Evolutionary conservation across 2,888 invertebrate genomes (phyloP), one percentile per base, ranked within the genome.

Genomic region (Stramonita haemastoma): DNA sequence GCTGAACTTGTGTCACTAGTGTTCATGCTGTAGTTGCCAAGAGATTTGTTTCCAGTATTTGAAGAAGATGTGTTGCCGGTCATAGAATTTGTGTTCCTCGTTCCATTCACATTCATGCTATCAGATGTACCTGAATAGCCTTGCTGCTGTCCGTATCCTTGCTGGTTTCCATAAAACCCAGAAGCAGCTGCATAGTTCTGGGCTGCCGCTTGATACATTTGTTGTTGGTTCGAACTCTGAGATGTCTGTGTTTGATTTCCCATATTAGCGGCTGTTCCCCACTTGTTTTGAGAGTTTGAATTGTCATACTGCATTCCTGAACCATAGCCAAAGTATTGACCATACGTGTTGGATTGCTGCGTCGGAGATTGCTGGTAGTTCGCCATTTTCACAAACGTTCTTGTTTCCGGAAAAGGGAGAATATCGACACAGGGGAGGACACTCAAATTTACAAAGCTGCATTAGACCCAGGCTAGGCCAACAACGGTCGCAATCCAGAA

Each of bases 191-290:
- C 57, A 85, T 85, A 85, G 57, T 57, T 57, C 57, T 85, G 57
- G 8, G 86, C 66, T 57, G 86, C 86, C 29, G 32, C 19, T 22
- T 86, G 86, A 66, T 86, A 66, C 32, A 57, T 29, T 57, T 83
- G 83, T 26, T 85, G 85, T 15, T 86, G 60, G 29, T 34, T 86
- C 26, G 60, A 57, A n/a, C 1, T 29, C 29, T 85, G 84, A 17
- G 84, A 56, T n/a, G 19, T 15, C 57, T 85, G 84, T 22, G 84
- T 57, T 85, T 86, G 86, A 86, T 86, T 86, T 26, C 86, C 86
- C 29, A 66, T 86, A 34, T 34, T 57, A 22, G 84, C 15, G 0
- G 57, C 66, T 34, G 29, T 19, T 57, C 57, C 86, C 86, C 86
- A 86, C 29, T 86, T 86, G 32, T 66, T 86, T 34, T 86, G 86